Base-by-base conservation (phyloP, 2,797 vertebrate species). In the Nannoperca australis region DNA sequence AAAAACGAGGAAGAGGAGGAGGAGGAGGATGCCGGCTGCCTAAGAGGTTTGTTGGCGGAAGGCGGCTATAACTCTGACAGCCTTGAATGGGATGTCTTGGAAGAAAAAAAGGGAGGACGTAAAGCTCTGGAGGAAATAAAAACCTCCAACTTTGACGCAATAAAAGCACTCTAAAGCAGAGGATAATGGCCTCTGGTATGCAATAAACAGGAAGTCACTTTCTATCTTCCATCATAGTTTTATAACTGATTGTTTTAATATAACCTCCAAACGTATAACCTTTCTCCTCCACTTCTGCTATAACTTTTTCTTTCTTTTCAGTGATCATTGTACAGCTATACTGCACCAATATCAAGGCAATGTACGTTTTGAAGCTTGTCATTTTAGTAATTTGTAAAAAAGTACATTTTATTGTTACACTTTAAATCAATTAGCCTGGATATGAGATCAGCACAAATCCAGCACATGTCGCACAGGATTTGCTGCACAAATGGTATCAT, bases 21-120 rank as follows among this genome's bases (percentile, higher is more conserved):
- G 76, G 79, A 40, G 36, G 54, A 47, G 18, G 49, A 73, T 47
- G 58, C 53, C 3, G 30, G 47, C 45, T 20, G 80, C 51, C 79
- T 81, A 70, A 83, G 79, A 84, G 85, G 73, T 81, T 90, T 84
- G 85, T 70, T 61, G 70, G 87, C 71, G 78, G 82, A 70, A 71
- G 88, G 85, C 78, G 60, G 80, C 79, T 69, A 81, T 91, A 89
- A 92, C 78, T 90, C 84, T 85, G 70, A 77, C 64, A 85, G 86
- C 84, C 79, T 86, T 76, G 79, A 73, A 82, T 50, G 62, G 80
- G 78, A 82, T 58, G 76, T 76, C 67, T 78, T 1, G 17, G 47
- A 75, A 63, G 63, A 60, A 72, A 59, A 72, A 67, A 45, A 51
- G 11, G 59, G 50, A 67, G 38, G 50, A 73, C 59, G 47, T 38